These are phyloP conservation scores for Rhynchophorus ferrugineus DNA, from an alignment of 1,140 invertebrate genomes.

Conservation along the genomic window DNA sequence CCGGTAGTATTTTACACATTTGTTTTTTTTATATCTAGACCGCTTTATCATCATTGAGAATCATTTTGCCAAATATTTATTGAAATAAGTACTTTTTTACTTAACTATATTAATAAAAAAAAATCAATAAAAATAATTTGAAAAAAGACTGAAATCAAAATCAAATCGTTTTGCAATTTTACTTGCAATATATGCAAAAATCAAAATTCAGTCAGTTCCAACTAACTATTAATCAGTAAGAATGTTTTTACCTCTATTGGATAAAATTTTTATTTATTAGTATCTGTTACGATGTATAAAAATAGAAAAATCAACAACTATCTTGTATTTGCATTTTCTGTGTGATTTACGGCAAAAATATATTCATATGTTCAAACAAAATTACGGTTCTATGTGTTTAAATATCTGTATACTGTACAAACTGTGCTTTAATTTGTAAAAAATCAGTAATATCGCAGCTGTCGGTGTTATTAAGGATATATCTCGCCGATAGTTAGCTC, in stretches of 20 bases:
- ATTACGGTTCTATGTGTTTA: constrained; percentile 22
- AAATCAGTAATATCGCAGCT: constrained; percentile 40
- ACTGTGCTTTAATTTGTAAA: constrained; percentile 31
- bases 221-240: constrained; percentile 6
- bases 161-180: too few relatives aligned
- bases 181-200: too few relatives aligned
- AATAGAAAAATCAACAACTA: constrained; percentile 30
- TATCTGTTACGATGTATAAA: constrained; percentile 27
- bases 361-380: constrained; percentile 26
- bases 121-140: constrained; percentile 1
- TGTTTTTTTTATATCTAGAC: constrained; percentile 27
- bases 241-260: constrained; percentile 5
- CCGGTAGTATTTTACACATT: constrained; percentile 19
- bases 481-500: background rate
- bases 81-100: background rate
- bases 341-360: constrained; percentile 19
- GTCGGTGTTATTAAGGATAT: constrained; percentile 19
- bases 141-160: too few relatives aligned
- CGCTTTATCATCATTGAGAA: constrained; percentile 27
- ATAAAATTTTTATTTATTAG: constrained; percentile 21
- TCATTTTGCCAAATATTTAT: constrained; percentile 31
- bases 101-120: background rate
- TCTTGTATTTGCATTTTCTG: background rate
- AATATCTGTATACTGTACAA: constrained; percentile 31
- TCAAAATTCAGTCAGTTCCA: constrained; percentile 30